Evolutionary conservation across 2,888 invertebrate genomes (phyloP), one percentile per base, ranked within the genome.

Genomic region (Agrochola lota): DNA sequence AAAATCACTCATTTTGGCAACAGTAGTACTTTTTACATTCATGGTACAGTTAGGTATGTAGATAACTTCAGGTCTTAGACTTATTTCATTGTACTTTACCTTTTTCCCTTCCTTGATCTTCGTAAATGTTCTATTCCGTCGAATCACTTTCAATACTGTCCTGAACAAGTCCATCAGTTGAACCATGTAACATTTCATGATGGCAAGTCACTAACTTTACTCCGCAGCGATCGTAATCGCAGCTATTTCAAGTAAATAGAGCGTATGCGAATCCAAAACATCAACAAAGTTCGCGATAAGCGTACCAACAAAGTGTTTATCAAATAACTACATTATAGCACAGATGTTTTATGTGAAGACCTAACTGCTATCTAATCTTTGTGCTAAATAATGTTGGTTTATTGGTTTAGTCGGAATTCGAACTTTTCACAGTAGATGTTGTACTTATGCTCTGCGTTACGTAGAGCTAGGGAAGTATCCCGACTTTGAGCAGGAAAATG

Each of bases 321-420:
- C 84, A 75, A 84, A 83, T 86, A 84, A 83, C 78, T 86, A 73
- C 86, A 86, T 84, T 84, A 86, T 35, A 59, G 23, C 72, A 46
- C 71, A 81, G 76, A 78, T 83, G 86, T 77, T 74, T 43, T 77
- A 64, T 64, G 59, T 66, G 63, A 64, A 49, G 70, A 80, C 70
- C 26, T 74, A 60, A n/a, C n/a, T 49, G 62, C 7, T 74, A 85
- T 81, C 73, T 83, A 69, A 77, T 77, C 86, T 77, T 59, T 86
- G 78, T 66, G 60, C 74, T 73, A 77, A 77, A 85, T 85, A 69
- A 26, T 60, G n/a, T 26, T 49, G 26, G 4, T 72, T 62, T 35
- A 49, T 75, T 74, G 55, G 23, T 52, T 75, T 7, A n/a, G 5
- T 75, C n/a, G 40, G 17, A 60, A 26, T 30, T 62, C 59, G 15